Evolutionary conservation across 1,140 invertebrate genomes (phyloP), one percentile per base, ranked within the genome.

Genomic region (Drusus annulatus): DNA sequence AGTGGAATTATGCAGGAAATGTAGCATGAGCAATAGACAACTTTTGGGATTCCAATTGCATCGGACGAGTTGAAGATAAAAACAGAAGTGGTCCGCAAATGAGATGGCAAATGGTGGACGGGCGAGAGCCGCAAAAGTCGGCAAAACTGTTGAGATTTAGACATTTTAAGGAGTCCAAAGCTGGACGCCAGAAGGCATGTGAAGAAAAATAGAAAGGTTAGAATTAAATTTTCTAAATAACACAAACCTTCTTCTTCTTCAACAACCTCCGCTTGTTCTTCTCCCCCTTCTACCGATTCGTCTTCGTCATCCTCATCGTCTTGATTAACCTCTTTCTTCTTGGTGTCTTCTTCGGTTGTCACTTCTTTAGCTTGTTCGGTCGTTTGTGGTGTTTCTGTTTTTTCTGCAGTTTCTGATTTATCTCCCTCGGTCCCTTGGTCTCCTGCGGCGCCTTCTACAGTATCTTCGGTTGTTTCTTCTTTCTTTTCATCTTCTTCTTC

Each of bases 381-480:
- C 19, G 19, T 56, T 17, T n/a, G n/a, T 17, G 17, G 8, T 56
- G n/a, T 10, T 56, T 56, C 19, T 56, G 54, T 56, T 56, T 56
- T 56, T 56, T 56, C 54, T 7, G n/a, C 54, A 17, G 4, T 21
- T 56, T 56, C n/a, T 56, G 54, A 56, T 45, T 10, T 45, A 56
- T 21, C 54, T n/a, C n/a, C 54, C 16, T 56, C 54, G 5, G 54
- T 7, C 19, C n/a, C 54, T 16, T 56, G n/a, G 54, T 78, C 17
- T 51, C 16, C 63, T 17, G 13, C 62, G 2, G 28, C 28, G 4
- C 62, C 75, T 23, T n/a, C 23, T n/a, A 10, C 19, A 17, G 31
- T 56, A 21, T 62, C 75, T 36, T 76, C 75, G n/a, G 16, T 15
- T 17, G 3, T n/a, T 62, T 76, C 75, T 8, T 50, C 58, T 76